A percentile compares a stretch with the other conserved stretches of the same genome.
Conservation (phyloP, 2,888 invertebrate genomes). For the Cerastoderma edule region DNA sequence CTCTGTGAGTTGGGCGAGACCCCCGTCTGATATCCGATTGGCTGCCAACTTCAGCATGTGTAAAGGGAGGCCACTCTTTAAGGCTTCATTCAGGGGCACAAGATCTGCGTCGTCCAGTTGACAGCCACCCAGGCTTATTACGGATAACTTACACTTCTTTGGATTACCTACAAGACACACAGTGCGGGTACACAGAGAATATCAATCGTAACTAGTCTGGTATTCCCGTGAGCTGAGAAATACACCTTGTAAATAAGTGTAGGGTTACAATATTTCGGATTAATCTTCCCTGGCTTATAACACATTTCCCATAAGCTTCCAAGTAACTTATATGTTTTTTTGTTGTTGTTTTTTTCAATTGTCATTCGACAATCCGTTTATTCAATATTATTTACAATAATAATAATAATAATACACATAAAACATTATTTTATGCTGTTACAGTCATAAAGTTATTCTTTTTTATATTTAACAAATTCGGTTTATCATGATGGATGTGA, state of each 20-base stretch:
- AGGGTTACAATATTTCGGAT: too few species aligned
- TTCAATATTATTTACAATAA: background rate
- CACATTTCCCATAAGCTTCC: too few species aligned
- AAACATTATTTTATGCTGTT: too few species aligned
- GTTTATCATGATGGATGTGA: too few species aligned
- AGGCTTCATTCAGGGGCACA: constrained; percentile 61
- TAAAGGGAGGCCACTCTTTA: constrained; percentile 68
- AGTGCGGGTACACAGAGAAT: background rate
- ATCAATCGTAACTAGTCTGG: too few species aligned
- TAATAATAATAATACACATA: background rate
- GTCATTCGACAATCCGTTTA: too few species aligned
- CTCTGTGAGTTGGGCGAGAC: constrained; percentile 63
- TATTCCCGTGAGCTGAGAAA: too few species aligned
- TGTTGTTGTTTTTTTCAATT: too few species aligned
- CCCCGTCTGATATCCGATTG: constrained; percentile 75
- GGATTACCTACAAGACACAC: constrained; percentile 48
- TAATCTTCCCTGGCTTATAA: too few species aligned
- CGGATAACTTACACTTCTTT: constrained; percentile 59
- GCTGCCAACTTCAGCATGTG: constrained; percentile 78
- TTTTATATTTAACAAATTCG: too few species aligned
- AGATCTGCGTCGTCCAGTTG: constrained; percentile 74
- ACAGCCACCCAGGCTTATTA: constrained; percentile 75
- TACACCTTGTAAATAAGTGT: too few species aligned
- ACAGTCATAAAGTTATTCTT: too few species aligned
- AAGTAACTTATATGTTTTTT: background rate